A percentile compares a stretch with the other conserved stretches of the same genome.
Conservation (phyloP, 2,797 vertebrate species). For the Vultur gryphus region DNA sequence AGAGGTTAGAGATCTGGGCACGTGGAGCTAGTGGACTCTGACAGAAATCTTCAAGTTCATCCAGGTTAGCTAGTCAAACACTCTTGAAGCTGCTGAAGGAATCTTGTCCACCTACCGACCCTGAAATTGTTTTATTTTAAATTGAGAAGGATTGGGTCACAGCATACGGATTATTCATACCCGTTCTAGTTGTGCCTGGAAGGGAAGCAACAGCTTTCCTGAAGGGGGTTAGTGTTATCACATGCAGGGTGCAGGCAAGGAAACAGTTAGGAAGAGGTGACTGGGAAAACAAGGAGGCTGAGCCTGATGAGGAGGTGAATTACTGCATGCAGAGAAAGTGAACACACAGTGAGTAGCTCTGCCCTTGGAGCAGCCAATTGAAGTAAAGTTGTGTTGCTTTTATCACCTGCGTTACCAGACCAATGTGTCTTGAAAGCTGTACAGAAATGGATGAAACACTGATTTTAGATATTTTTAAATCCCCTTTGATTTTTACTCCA, state of each 20-base stretch:
- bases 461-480: background rate
- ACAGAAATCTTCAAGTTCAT: background rate
- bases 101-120: background rate
- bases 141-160: background rate
- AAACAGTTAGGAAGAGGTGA: background rate
- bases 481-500: background rate
- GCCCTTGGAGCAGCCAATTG: background rate
- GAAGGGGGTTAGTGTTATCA: background rate
- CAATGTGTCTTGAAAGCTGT: background rate
- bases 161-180: background rate
- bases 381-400: background rate
- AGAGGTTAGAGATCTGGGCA: background rate
- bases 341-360: background rate
- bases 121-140: background rate
- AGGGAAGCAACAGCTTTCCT: background rate
- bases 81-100: background rate
- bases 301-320: background rate
- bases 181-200: background rate
- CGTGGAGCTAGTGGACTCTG: background rate
- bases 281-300: background rate
- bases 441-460: background rate
- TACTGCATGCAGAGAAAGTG: background rate
- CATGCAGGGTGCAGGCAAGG: background rate
- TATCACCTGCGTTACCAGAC: background rate
- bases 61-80: background rate